phyloP scores from a whole-genome alignment of 1,140 invertebrate genomes.

The Hyles vespertilio region DNA sequence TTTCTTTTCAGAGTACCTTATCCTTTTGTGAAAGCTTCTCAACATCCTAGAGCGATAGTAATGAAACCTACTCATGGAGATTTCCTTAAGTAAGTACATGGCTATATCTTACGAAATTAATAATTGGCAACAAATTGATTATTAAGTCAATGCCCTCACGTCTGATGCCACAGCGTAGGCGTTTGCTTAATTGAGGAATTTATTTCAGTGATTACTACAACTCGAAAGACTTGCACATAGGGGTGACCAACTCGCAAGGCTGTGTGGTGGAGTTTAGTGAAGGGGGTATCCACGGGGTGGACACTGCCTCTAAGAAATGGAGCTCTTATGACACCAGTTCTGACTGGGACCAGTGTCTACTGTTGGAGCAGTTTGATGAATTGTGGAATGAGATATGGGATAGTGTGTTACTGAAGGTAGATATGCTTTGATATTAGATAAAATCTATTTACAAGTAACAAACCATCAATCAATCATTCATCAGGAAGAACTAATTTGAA shows the following conservation, averaged over 20 bases:
- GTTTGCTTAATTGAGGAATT: constrained; percentile 16
- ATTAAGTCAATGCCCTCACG: too few relatives aligned
- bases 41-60: constrained; percentile 84
- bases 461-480: too few relatives aligned
- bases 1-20: constrained; percentile 81
- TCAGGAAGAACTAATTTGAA: too few relatives aligned
- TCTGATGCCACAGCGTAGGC: not conserved
- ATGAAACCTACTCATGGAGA: constrained; percentile 88
- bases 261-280: constrained; percentile 87
- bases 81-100: constrained; percentile 84
- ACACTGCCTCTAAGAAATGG: constrained; percentile 55
- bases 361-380: constrained; percentile 80
- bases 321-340: constrained; percentile 45
- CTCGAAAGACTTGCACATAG: constrained; percentile 88
- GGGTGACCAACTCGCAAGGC: constrained; percentile 85
- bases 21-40: constrained; percentile 84
- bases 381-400: constrained; percentile 88
- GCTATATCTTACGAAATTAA: not conserved
- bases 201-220: constrained; percentile 84
- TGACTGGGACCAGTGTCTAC: constrained; percentile 83
- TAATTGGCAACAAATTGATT: not conserved
- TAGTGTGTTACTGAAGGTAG: constrained; percentile 79
- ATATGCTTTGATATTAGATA: constrained; percentile 11
- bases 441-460: not conserved
- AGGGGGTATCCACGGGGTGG: constrained; percentile 79